phyloP scores from a whole-genome alignment of 2,113 vertebrate species.

The Trogon surrucura region DNA sequence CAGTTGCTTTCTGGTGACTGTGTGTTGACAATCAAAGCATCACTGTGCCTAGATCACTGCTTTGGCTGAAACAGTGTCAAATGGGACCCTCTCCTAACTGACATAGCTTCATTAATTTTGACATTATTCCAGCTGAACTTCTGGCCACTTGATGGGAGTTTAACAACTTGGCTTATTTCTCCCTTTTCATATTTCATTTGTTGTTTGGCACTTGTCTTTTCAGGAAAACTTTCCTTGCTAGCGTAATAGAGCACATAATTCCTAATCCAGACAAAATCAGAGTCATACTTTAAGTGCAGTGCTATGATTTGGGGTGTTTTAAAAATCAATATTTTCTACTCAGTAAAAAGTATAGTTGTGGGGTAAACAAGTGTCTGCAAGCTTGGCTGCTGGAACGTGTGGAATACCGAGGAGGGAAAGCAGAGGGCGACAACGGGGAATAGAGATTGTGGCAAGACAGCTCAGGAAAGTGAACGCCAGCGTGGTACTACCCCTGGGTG shows the following conservation, averaged over 20 bases:
- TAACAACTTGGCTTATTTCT: background rate
- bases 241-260: rapidly evolving
- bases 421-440: background rate
- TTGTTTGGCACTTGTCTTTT: background rate
- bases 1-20: background rate
- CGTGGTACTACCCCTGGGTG: rapidly evolving
- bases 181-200: background rate
- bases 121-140: background rate
- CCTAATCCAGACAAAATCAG: background rate
- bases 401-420: rapidly evolving
- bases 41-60: background rate
- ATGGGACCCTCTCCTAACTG: background rate
- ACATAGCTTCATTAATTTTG: background rate
- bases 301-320: background rate
- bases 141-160: background rate
- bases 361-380: background rate
- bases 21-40: background rate
- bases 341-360: background rate
- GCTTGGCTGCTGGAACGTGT: background rate
- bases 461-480: background rate
- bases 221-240: background rate
- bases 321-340: background rate
- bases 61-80: background rate
- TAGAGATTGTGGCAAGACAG: background rate
- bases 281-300: background rate